Conservation (phyloP, 1,140 invertebrate species). For the Hestina assimilis region DNA sequence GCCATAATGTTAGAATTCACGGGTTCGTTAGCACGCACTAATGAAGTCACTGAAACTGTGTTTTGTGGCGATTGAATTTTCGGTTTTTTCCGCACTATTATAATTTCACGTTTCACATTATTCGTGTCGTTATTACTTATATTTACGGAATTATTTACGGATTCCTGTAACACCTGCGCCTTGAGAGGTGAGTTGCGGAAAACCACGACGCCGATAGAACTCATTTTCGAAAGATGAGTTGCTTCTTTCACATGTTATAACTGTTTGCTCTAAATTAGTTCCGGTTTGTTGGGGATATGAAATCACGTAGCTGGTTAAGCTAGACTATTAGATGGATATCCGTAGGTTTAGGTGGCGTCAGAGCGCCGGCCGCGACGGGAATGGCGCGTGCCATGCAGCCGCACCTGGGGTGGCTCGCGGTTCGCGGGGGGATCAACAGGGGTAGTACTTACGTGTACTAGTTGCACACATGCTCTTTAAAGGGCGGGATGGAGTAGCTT, state of each 20-base stretch:
- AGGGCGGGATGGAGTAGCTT: constrained; percentile 58
- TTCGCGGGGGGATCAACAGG: constrained; percentile 73
- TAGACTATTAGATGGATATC: constrained; percentile 37
- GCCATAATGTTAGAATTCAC: constrained; percentile 32
- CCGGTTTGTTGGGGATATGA: constrained; percentile 32
- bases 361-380: constrained; percentile 66
- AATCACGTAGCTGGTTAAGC: constrained; percentile 43
- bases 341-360: constrained; percentile 62
- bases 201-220: constrained; percentile 68
- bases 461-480: constrained; percentile 74
- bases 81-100: constrained; percentile 71
- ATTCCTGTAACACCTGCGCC: constrained; percentile 71
- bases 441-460: constrained; percentile 77
- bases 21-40: constrained; percentile 56
- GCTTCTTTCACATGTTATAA: constrained; percentile 63
- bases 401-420: constrained; percentile 72
- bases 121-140: constrained; percentile 63
- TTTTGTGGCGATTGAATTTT: constrained; percentile 52
- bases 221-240: constrained; percentile 60
- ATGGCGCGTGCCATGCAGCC: constrained; percentile 73
- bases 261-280: constrained; percentile 51
- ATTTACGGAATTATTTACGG: constrained; percentile 74
- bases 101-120: constrained; percentile 66
- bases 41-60: constrained; percentile 64
- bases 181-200: constrained; percentile 71